A percentile compares a stretch with the other conserved stretches of the same genome.
Conservation (phyloP, 2,797 vertebrate genomes). For the Microchirus variegatus region DNA sequence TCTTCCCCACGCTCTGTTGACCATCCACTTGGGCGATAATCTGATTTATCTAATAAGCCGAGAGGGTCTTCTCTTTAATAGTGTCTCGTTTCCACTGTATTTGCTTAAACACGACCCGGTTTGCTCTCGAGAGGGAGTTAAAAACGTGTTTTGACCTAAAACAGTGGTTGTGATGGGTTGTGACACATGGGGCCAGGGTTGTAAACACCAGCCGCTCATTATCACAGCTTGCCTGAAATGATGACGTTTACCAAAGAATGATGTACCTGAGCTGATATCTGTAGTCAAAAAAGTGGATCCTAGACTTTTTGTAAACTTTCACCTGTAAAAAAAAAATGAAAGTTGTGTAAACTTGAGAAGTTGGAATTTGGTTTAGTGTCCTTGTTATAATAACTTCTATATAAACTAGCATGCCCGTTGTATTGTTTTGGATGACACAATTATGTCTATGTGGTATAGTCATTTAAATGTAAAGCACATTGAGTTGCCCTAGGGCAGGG, state of each 20-base stretch:
- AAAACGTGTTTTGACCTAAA: constrained; percentile 5
- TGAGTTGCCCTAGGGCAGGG: too few relatives aligned
- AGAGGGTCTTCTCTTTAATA: constrained; percentile 19
- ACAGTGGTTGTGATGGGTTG: constrained; percentile 18
- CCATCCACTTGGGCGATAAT: constrained; percentile 25
- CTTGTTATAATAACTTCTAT: too few relatives aligned
- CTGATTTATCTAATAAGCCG: constrained; percentile 47
- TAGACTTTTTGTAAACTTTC: too few relatives aligned
- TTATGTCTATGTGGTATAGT: too few relatives aligned
- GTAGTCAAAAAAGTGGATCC: not conserved
- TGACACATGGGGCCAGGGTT: constrained; percentile 12
- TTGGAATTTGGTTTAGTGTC: too few relatives aligned
- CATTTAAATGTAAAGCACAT: too few relatives aligned
- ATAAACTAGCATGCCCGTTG: too few relatives aligned
- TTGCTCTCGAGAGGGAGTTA: constrained; percentile 2
- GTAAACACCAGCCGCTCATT: constrained; percentile 9
- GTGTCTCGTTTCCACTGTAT: constrained; percentile 31
- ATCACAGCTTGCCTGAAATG: constrained; percentile 16
- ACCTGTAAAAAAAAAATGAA: too few relatives aligned
- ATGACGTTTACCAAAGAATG: constrained; percentile 10
- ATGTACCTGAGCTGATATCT: not conserved
- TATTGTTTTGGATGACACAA: too few relatives aligned
- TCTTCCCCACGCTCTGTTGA: constrained; percentile 13
- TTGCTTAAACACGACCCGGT: constrained; percentile 18
- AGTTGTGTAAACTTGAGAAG: too few relatives aligned